Evolutionary conservation across 2,888 invertebrate genomes (phyloP).

Genomic region (Sphaeridia pumilis): DNA sequence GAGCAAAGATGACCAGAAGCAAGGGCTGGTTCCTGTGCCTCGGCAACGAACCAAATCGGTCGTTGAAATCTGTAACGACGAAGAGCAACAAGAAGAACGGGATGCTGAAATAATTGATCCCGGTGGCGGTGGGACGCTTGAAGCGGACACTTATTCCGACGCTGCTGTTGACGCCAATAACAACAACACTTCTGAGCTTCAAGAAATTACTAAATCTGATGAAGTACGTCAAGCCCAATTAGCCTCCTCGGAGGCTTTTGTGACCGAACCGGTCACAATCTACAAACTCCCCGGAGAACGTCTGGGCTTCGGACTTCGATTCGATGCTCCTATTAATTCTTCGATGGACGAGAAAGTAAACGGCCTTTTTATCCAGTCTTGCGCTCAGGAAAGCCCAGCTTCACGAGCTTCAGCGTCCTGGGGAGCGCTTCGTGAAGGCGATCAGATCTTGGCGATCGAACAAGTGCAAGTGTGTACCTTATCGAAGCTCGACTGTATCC

Average conservation of each 20-base stretch:
- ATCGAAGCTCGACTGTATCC: conserved; percentile 77
- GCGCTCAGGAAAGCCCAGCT: conserved; percentile 76
- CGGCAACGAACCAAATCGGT: conserved; percentile 17
- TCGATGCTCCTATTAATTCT: conserved; percentile 71
- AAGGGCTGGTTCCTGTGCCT: conserved; percentile 15
- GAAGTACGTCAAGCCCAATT: conserved; percentile 1
- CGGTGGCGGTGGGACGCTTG: no score
- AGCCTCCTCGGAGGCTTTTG: conserved; percentile 13
- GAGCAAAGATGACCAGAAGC: conserved; percentile 3
- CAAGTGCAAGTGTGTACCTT: conserved; percentile 62
- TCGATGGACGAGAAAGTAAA: conserved; percentile 67
- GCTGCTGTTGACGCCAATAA: background rate
- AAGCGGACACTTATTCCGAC: background rate
- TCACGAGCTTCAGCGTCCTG: conserved; percentile 69
- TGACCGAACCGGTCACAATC: conserved; percentile 59
- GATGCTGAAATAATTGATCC: no score
- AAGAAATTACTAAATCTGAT: background rate
- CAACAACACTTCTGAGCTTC: background rate
- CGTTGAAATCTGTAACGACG: conserved; percentile 18
- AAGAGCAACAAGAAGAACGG: no score
- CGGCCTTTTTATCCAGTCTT: conserved; percentile 74
- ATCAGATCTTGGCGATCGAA: conserved; percentile 80
- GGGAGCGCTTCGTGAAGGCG: conserved; percentile 73
- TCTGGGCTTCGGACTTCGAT: conserved; percentile 79
- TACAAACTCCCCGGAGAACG: conserved; percentile 79